A percentile compares a stretch with the other conserved stretches of the same genome.
phyloP scores from a whole-genome alignment of 2,797 vertebrate genomes.

The Loriculus beryllinus region DNA sequence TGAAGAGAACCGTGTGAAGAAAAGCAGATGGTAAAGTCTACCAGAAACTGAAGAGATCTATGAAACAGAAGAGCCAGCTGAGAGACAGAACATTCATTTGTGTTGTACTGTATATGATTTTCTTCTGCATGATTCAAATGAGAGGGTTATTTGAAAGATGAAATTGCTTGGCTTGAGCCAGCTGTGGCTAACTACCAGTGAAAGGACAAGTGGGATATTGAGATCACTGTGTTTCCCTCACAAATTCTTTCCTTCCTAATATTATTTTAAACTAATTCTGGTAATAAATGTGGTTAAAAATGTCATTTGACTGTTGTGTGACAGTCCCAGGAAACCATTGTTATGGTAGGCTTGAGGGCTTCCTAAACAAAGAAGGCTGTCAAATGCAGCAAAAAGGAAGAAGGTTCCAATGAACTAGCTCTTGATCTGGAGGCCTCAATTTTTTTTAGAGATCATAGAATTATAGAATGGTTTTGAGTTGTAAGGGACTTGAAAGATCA shows the following conservation, averaged over 20 bases:
- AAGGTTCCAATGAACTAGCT: background rate
- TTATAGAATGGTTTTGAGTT: background rate
- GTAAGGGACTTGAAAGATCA: background rate
- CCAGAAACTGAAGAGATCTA: background rate
- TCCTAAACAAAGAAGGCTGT: background rate
- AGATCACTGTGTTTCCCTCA: background rate
- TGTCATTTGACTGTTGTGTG: background rate
- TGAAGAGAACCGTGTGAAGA: background rate
- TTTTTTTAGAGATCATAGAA: background rate
- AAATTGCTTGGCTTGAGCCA: background rate
- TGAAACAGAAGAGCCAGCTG: background rate
- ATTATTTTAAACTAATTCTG: background rate
- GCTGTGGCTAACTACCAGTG: background rate
- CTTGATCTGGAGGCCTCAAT: background rate
- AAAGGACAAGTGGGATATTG: background rate
- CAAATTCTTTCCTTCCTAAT: background rate
- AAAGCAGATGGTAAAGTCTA: conserved; percentile 1
- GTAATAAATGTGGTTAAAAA: background rate
- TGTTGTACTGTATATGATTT: background rate
- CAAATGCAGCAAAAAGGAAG: background rate
- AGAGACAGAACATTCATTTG: background rate
- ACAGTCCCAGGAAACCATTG: background rate
- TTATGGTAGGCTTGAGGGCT: background rate
- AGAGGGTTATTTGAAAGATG: background rate
- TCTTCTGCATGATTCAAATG: background rate